phyloP scores from a whole-genome alignment of 2,113 vertebrate species.

The Heteronetta atricapilla region DNA sequence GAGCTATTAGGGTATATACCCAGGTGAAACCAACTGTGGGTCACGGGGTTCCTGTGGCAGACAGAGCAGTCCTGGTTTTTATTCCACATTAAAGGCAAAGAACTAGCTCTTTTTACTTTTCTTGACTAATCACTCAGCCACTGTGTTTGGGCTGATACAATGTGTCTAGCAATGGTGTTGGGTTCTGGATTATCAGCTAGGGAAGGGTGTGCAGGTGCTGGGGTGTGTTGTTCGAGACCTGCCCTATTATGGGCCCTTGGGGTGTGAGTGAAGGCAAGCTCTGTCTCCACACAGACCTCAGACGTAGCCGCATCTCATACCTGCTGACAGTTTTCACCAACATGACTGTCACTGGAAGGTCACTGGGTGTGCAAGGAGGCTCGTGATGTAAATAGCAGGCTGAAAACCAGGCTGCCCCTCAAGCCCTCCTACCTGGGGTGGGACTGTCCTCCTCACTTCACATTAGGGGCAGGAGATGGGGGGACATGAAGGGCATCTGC shows the following conservation, averaged over 20 bases:
- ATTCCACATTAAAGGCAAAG: not conserved
- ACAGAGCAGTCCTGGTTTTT: not conserved
- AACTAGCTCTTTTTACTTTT: constrained; percentile 14
- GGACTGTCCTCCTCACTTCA: not conserved
- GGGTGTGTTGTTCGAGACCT: not conserved
- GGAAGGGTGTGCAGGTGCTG: not conserved
- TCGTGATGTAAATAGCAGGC: not conserved
- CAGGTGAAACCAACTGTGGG: not conserved
- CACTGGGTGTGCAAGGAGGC: not conserved
- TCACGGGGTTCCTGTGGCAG: not conserved
- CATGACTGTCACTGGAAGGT: not conserved
- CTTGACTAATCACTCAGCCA: not conserved
- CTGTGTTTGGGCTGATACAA: not conserved
- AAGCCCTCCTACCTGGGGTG: not conserved
- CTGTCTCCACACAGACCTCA: not conserved
- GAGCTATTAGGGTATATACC: constrained; percentile 47
- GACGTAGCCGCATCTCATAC: not conserved
- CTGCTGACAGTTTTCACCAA: not conserved
- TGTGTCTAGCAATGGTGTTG: rapidly evolving
- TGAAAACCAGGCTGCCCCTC: not conserved
- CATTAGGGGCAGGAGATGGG: rapidly evolving
- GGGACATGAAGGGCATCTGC: not conserved
- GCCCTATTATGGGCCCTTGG: not conserved
- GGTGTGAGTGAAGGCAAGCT: not conserved
- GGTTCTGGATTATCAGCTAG: not conserved